Percentiles rank a stretch among this genome's conserved stretches.
These are phyloP conservation scores for Eustalomyia histrio DNA, from an alignment of 2,888 invertebrate species.

Conservation along the genomic window DNA sequence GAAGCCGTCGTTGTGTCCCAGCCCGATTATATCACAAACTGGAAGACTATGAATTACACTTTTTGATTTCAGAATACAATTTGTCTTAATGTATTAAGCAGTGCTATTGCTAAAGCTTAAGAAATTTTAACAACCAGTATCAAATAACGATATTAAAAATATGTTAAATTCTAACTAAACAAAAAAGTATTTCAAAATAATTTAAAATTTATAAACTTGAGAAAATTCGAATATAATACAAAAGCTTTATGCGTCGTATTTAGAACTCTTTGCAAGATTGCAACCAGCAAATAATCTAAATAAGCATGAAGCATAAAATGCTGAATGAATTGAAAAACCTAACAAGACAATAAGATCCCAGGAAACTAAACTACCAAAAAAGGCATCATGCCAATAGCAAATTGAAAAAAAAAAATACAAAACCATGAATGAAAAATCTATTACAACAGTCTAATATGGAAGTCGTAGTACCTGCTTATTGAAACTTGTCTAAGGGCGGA, in stretches of 20 bases:
- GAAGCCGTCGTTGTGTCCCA: too few species aligned
- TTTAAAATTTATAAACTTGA: constrained; percentile 43
- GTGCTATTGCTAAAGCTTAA: too few species aligned
- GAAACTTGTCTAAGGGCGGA: constrained; percentile 71
- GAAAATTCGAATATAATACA: constrained; percentile 33
- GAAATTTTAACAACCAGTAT: too few species aligned
- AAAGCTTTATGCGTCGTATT: constrained; percentile 52
- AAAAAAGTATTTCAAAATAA: neutral
- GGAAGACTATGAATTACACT: too few species aligned
- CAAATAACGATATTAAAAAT: neutral
- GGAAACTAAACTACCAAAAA: neutral
- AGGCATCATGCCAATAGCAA: constrained; percentile 48
- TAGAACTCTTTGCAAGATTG: constrained; percentile 15
- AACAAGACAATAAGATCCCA: constrained; percentile 16
- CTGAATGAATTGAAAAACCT: constrained; percentile 33
- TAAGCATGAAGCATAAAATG: constrained; percentile 50
- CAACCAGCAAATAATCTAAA: neutral
- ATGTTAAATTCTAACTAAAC: neutral
- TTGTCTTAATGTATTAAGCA: too few species aligned
- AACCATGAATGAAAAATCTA: constrained; percentile 29
- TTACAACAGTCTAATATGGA: neutral
- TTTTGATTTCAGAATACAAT: too few species aligned
- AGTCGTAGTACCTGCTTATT: constrained; percentile 39
- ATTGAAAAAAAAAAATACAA: constrained; percentile 9
- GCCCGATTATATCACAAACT: too few species aligned